These are phyloP conservation scores for Gryon sp. DNA, from an alignment of 1,140 invertebrate species.

Conservation along the genomic window DNA sequence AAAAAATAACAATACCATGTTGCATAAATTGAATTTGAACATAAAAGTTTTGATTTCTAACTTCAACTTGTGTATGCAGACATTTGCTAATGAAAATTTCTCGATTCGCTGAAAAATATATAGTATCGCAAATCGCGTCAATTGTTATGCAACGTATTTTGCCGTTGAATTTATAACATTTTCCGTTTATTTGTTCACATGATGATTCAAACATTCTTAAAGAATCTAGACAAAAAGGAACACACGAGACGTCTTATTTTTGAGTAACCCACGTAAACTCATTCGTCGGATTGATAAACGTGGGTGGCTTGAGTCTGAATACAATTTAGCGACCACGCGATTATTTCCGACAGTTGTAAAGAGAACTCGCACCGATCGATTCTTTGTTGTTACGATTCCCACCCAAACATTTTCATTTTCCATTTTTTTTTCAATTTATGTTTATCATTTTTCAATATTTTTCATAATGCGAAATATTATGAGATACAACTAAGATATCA, in stretches of 20 bases:
- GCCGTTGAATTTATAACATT: slow-evolving; percentile 13
- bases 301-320: slow-evolving; percentile 35
- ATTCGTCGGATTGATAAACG: slow-evolving; percentile 40
- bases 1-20: too few relatives aligned
- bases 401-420: slow-evolving; percentile 23
- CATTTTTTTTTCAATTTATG: neutral
- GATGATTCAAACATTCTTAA: slow-evolving; percentile 18
- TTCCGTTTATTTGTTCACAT: slow-evolving; percentile 14
- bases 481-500: too few relatives aligned
- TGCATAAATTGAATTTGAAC: too few relatives aligned
- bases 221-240: slow-evolving; percentile 27
- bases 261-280: slow-evolving; percentile 53
- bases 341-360: slow-evolving; percentile 47
- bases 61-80: too few relatives aligned
- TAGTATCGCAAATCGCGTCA: neutral
- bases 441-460: neutral
- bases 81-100: too few relatives aligned
- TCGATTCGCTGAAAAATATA: too few relatives aligned
- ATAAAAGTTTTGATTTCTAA: too few relatives aligned
- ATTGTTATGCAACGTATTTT: slow-evolving; percentile 15
- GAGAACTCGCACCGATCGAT: slow-evolving; percentile 34
- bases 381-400: slow-evolving; percentile 30
- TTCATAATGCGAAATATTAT: neutral
- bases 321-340: slow-evolving; percentile 54
- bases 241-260: slow-evolving; percentile 42